phyloP scores from a whole-genome alignment of 2,113 vertebrate species.

The Syrrhaptes paradoxus region DNA sequence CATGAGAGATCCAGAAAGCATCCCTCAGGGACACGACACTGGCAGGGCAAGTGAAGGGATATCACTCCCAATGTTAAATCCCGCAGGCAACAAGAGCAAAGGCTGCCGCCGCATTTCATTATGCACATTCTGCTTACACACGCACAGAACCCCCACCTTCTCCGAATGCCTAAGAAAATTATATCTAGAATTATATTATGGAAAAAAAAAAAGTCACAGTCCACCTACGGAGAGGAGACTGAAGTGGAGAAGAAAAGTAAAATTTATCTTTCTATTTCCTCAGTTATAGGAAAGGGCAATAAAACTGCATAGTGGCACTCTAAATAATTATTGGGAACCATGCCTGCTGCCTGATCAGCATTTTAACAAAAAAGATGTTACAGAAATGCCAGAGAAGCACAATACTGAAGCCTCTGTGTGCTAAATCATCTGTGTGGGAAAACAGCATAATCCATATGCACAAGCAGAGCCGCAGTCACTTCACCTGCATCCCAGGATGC shows the following conservation, averaged over 20 bases:
- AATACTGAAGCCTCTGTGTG: not conserved
- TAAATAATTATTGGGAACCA: not conserved
- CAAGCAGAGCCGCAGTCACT: not conserved
- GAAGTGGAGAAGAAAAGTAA: not conserved
- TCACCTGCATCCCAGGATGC: not conserved
- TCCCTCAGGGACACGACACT: not conserved
- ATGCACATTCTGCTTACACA: fast-evolving
- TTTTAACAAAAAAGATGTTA: not conserved
- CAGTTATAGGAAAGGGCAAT: not conserved
- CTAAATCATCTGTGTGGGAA: not conserved
- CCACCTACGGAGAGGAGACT: not conserved
- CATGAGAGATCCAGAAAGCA: not conserved
- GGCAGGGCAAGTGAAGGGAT: not conserved
- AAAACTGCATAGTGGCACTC: not conserved
- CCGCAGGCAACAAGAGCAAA: not conserved
- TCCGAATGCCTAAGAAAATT: not conserved
- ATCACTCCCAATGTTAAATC: not conserved
- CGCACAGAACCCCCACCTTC: not conserved
- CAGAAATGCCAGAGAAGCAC: not conserved
- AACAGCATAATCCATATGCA: not conserved
- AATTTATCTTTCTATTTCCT: not conserved
- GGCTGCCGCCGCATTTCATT: not conserved
- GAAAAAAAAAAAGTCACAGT: not conserved
- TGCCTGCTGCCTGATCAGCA: not conserved
- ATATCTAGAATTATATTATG: not conserved